phyloP scores from a whole-genome alignment of 2,113 vertebrate species.

The Loxodonta africana region DNA sequence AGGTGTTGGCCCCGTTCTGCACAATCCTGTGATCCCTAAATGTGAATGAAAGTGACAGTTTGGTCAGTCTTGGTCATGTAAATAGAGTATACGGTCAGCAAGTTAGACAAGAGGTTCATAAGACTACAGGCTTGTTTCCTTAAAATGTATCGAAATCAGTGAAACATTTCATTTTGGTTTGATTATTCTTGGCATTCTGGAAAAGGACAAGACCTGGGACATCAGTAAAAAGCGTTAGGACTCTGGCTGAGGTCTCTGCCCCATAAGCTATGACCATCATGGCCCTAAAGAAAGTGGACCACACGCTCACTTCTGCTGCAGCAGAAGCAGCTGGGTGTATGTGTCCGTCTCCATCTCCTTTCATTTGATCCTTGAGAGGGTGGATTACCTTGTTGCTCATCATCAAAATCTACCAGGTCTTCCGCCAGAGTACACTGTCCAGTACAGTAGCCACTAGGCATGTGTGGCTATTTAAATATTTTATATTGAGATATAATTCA shows the following conservation, averaged over 20 bases:
- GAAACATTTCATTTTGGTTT: slow-evolving; percentile 16
- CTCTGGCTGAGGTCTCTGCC: neutral
- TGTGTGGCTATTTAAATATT: neutral
- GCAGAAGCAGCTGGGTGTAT: neutral
- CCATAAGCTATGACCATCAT: neutral
- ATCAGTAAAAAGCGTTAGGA: neutral
- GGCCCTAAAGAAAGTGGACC: neutral
- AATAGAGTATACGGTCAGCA: neutral
- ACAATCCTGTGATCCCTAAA: neutral
- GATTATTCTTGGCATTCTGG: neutral
- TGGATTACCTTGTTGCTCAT: neutral
- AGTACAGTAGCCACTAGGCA: neutral
- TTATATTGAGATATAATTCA: neutral
- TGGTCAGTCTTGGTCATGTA: neutral
- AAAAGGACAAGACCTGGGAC: neutral
- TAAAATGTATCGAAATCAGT: neutral
- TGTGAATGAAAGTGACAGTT: neutral
- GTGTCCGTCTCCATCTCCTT: neutral
- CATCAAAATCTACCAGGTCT: neutral
- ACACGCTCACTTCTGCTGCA: neutral
- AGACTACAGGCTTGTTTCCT: neutral
- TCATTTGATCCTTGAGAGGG: neutral
- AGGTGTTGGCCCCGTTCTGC: neutral
- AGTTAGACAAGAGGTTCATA: neutral
- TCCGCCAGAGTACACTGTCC: neutral